A percentile compares a stretch with the other conserved stretches of the same genome.
phyloP scores from a whole-genome alignment of 2,888 invertebrate species.

The Keiferia lycopersicella region DNA sequence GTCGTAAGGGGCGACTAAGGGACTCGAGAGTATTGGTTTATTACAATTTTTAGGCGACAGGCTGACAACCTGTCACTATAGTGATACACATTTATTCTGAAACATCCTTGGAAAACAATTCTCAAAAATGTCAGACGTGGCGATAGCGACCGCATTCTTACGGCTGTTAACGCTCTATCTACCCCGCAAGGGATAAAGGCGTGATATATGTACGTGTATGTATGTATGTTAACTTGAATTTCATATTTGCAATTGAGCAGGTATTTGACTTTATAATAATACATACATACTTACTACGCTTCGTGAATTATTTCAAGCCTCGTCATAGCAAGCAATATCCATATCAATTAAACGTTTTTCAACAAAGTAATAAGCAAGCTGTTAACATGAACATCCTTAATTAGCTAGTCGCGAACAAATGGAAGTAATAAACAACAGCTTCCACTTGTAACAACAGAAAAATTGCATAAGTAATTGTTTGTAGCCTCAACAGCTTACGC shows the following conservation, averaged over 20 bases:
- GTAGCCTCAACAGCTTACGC: not conserved
- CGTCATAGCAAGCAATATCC: constrained; percentile 4
- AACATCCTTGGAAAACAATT: too few relatives aligned
- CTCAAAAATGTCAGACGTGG: too few relatives aligned
- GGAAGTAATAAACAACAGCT: constrained; percentile 6
- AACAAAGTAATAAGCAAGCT: constrained; percentile 3
- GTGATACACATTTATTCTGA: too few relatives aligned
- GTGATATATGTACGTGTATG: too few relatives aligned
- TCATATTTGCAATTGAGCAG: not conserved
- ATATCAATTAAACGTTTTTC: constrained; percentile 5
- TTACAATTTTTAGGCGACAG: too few relatives aligned
- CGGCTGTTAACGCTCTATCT: too few relatives aligned
- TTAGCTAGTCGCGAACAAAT: not conserved
- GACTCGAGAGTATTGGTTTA: too few relatives aligned
- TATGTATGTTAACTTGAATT: too few relatives aligned
- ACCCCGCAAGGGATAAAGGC: too few relatives aligned
- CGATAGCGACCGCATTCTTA: too few relatives aligned
- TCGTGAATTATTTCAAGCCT: not conserved
- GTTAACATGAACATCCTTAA: constrained; percentile 8
- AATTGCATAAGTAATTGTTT: constrained; percentile 3
- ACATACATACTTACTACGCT: not conserved
- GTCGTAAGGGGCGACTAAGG: too few relatives aligned
- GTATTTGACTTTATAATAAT: not conserved
- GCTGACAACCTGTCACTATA: too few relatives aligned
- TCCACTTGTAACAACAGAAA: constrained; percentile 6